A percentile compares a stretch with the other conserved stretches of the same genome.
Conservation (phyloP, 2,113 vertebrate species). For the Scartelaos histophorus region DNA sequence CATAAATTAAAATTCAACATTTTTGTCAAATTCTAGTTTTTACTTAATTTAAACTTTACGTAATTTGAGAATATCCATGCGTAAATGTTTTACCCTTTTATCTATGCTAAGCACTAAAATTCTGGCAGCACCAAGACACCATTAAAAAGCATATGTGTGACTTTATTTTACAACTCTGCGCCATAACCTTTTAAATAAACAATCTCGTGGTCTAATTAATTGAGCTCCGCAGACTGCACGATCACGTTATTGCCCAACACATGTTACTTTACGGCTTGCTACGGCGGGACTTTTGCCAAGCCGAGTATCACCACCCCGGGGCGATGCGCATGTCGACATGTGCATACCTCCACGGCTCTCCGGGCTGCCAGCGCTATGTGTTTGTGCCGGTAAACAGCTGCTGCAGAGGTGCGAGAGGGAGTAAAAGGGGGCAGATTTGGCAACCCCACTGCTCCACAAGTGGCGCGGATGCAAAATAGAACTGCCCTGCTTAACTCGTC, state of each 20-base stretch:
- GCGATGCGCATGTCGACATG: slow-evolving; percentile 61
- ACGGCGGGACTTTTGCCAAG: slow-evolving; percentile 34
- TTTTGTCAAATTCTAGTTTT: too few relatives aligned
- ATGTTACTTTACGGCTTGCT: slow-evolving; percentile 45
- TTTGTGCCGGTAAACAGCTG: slow-evolving; percentile 59
- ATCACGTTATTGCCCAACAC: slow-evolving; percentile 23
- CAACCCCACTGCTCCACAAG: slow-evolving; percentile 37
- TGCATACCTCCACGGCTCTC: slow-evolving; percentile 58
- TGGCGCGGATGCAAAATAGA: slow-evolving; percentile 38
- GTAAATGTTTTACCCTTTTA: neutral
- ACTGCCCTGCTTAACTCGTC: slow-evolving; percentile 58
- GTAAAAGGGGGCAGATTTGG: slow-evolving; percentile 24
- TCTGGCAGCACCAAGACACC: neutral
- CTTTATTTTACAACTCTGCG: neutral
- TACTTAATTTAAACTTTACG: too few relatives aligned
- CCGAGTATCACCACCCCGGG: slow-evolving; percentile 42
- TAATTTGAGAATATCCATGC: neutral
- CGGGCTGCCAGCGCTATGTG: slow-evolving; percentile 42
- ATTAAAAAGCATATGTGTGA: neutral
- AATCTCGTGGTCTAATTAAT: neutral
- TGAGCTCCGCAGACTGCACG: slow-evolving; percentile 1
- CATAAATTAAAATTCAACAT: too few relatives aligned
- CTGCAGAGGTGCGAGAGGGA: slow-evolving; percentile 38
- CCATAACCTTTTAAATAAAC: slow-evolving; percentile 1
- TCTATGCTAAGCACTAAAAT: neutral